Percentiles rank a stretch among this genome's conserved stretches.
These are phyloP conservation scores for Palythoa heliodiscus DNA, from an alignment of 92 coral and sea anemone genomes.

Conservation along the genomic window DNA sequence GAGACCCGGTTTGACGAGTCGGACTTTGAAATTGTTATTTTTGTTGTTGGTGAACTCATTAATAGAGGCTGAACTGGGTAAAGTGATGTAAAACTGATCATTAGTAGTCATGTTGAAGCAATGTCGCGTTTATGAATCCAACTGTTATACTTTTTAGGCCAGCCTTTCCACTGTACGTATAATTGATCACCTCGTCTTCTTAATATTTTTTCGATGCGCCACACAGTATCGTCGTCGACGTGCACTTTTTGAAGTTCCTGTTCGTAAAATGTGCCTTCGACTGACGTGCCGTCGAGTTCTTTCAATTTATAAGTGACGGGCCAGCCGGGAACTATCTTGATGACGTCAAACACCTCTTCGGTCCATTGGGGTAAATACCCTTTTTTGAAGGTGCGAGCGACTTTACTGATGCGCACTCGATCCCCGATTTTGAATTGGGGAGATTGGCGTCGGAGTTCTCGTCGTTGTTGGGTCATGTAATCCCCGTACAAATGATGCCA, in stretches of 20 bases:
- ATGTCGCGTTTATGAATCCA: background rate
- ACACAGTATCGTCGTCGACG: conserved; percentile 35
- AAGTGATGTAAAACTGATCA: conserved; percentile 14
- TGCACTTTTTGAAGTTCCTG: no score
- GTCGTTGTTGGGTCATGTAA: background rate
- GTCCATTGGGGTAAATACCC: conserved; percentile 40
- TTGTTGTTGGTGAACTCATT: conserved; percentile 23
- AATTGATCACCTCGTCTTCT: conserved; percentile 13
- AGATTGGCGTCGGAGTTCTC: background rate
- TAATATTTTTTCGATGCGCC: conserved; percentile 38
- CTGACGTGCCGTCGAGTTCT: no score
- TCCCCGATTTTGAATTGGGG: conserved; percentile 7
- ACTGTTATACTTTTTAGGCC: no score
- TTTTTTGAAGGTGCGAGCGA: conserved; percentile 25
- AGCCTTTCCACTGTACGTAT: no score
- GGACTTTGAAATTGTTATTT: no score
- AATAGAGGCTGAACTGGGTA: background rate
- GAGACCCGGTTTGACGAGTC: background rate
- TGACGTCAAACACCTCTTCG: no score
- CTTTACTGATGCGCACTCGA: conserved; percentile 7
- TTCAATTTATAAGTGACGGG: no score
- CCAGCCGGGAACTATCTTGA: no score
- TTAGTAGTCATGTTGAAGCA: background rate
- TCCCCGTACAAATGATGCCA: conserved; percentile 3
- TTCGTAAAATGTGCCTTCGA: no score